Conservation (phyloP, 2,113 vertebrate species). For the Myrmecophaga tridactyla region DNA sequence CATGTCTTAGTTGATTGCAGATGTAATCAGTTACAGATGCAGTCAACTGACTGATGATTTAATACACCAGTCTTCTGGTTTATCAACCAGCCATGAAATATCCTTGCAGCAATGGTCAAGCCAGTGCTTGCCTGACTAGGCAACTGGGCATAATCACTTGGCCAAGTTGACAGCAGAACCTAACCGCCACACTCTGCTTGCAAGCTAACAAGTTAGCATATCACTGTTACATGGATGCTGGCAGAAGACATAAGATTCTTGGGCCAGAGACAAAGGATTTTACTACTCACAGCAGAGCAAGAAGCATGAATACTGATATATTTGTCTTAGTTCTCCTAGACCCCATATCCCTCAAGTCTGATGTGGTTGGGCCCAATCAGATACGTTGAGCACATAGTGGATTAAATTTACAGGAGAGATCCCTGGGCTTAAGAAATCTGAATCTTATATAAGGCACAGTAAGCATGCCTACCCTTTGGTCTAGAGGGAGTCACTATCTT, state of each 20-base stretch:
- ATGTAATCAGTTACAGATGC: too few relatives aligned
- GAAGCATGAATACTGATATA: neutral
- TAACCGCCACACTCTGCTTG: neutral
- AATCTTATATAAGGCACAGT: neutral
- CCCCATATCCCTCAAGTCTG: rapidly evolving
- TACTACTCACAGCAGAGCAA: neutral
- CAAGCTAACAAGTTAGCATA: neutral
- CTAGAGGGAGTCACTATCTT: neutral
- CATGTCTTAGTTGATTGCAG: too few relatives aligned
- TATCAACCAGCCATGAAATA: too few relatives aligned
- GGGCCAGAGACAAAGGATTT: neutral
- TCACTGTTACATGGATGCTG: neutral
- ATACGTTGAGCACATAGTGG: neutral
- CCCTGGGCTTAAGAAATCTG: neutral
- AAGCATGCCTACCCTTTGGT: neutral
- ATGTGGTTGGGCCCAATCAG: neutral
- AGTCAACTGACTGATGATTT: too few relatives aligned
- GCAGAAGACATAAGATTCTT: neutral
- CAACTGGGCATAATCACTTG: too few relatives aligned
- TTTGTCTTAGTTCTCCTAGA: neutral
- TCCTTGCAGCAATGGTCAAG: too few relatives aligned
- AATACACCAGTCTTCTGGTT: too few relatives aligned
- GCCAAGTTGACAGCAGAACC: too few relatives aligned
- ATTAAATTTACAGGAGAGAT: neutral
- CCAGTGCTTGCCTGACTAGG: too few relatives aligned